Conservation (phyloP, 1,140 invertebrate genomes). For the Hycleus phaleratus region DNA sequence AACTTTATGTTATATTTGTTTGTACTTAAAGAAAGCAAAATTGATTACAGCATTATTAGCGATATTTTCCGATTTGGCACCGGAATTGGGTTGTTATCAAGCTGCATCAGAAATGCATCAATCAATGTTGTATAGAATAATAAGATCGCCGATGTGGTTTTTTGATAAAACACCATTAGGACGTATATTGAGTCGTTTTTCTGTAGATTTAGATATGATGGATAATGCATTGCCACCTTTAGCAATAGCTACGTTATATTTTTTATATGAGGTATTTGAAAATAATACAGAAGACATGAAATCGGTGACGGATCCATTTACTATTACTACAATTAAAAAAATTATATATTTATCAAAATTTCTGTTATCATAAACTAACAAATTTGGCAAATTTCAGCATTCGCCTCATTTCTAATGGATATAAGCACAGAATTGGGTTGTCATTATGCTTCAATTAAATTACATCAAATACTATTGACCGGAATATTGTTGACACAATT, state of each 20-base stretch:
- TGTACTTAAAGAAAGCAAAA: too few relatives aligned
- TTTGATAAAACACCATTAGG: slow-evolving; percentile 84
- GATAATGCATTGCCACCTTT: slow-evolving; percentile 37
- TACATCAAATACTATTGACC: slow-evolving; percentile 68
- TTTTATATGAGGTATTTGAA: background rate
- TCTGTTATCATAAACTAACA: background rate
- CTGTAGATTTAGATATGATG: slow-evolving; percentile 56
- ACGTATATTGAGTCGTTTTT: slow-evolving; percentile 78
- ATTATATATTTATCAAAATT: background rate
- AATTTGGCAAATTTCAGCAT: slow-evolving; percentile 47
- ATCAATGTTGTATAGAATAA: slow-evolving; percentile 62
- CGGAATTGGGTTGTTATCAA: slow-evolving; percentile 60
- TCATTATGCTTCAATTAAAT: slow-evolving; percentile 59
- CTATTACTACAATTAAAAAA: background rate
- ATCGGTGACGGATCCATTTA: background rate
- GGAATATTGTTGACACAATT: slow-evolving; percentile 67
- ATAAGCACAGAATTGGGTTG: slow-evolving; percentile 63
- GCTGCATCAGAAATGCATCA: slow-evolving; percentile 69
- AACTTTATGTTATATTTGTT: too few relatives aligned
- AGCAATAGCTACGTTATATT: background rate
- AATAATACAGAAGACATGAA: background rate
- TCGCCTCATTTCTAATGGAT: slow-evolving; percentile 59
- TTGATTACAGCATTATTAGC: slow-evolving; percentile 55
- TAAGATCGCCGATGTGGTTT: slow-evolving; percentile 69
- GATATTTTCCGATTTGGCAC: slow-evolving; percentile 61